A percentile compares a stretch with the other conserved stretches of the same genome.
Evolutionary conservation across 2,113 vertebrate genomes (phyloP).

Genomic region (Lagopus leucura): DNA sequence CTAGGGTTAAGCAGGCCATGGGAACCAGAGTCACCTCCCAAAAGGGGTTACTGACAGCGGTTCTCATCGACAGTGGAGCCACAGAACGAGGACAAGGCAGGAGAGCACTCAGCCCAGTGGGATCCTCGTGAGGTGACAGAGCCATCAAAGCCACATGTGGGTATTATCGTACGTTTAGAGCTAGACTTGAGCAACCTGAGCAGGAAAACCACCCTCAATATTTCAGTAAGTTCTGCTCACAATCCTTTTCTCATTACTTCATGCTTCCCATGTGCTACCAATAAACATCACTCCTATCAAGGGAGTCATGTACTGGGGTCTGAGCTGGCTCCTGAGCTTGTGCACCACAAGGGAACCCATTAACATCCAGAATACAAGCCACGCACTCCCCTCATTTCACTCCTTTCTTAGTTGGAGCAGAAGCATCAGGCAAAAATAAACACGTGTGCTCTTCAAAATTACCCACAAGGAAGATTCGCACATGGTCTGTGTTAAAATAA

Average conservation of each 20-base stretch:
- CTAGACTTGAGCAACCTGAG: not conserved
- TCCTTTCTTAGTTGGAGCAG: not conserved
- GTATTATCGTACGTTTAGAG: not conserved
- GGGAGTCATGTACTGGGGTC: not conserved
- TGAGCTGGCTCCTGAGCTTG: fast-evolving
- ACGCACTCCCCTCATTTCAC: not conserved
- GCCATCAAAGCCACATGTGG: not conserved
- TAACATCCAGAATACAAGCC: not conserved
- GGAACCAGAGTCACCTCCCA: not conserved
- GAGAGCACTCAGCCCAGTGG: not conserved
- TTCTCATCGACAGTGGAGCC: not conserved
- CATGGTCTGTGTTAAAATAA: not conserved
- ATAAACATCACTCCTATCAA: not conserved
- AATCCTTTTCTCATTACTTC: not conserved
- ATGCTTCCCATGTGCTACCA: not conserved
- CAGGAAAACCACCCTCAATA: not conserved
- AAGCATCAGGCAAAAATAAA: not conserved
- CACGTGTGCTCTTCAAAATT: not conserved
- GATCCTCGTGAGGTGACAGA: not conserved
- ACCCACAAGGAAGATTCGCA: not conserved
- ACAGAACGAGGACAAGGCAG: not conserved
- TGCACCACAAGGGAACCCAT: not conserved
- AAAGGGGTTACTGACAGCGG: fast-evolving
- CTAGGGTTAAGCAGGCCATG: not conserved
- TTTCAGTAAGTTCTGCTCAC: not conserved